These are phyloP conservation scores for Cladorhizidae sp. DNA, from an alignment of 37 sponge, comb jelly and placozoan genomes.

Conservation along the genomic window DNA sequence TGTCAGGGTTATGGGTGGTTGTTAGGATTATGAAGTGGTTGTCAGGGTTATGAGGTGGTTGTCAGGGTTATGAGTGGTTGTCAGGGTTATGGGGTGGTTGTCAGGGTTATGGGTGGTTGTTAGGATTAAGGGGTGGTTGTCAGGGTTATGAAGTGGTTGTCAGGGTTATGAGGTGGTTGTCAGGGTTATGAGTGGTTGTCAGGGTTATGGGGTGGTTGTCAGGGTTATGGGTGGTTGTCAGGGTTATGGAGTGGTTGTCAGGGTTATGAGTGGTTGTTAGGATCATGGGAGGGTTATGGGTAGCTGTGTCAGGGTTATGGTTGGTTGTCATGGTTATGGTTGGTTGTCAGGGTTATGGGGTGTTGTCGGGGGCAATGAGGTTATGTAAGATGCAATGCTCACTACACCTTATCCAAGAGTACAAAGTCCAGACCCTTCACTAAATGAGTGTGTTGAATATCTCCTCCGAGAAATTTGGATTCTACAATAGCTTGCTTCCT, in stretches of 20 bases:
- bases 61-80: neutral
- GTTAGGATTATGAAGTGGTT: too few relatives aligned
- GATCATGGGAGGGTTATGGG: neutral
- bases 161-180: too few relatives aligned
- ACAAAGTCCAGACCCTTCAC: slow-evolving; percentile 99
- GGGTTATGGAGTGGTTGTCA: too few relatives aligned
- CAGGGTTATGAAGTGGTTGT: neutral
- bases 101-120: too few relatives aligned
- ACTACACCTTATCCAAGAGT: slow-evolving; percentile 90
- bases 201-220: neutral
- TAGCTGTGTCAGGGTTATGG: neutral
- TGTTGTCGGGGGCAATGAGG: too few relatives aligned
- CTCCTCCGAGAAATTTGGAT: slow-evolving; percentile 96
- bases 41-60: neutral
- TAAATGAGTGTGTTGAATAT: slow-evolving; percentile 98
- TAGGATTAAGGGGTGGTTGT: too few relatives aligned
- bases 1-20: too few relatives aligned
- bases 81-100: neutral
- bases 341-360: neutral
- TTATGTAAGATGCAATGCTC: neutral
- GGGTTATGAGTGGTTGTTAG: too few relatives aligned
- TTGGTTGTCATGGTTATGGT: neutral
- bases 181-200: neutral
- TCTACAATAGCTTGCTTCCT: slow-evolving; percentile 91
- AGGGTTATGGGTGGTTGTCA: too few relatives aligned